Conservation (phyloP, 2,113 vertebrate species). For the Eptesicus fuscus region DNA sequence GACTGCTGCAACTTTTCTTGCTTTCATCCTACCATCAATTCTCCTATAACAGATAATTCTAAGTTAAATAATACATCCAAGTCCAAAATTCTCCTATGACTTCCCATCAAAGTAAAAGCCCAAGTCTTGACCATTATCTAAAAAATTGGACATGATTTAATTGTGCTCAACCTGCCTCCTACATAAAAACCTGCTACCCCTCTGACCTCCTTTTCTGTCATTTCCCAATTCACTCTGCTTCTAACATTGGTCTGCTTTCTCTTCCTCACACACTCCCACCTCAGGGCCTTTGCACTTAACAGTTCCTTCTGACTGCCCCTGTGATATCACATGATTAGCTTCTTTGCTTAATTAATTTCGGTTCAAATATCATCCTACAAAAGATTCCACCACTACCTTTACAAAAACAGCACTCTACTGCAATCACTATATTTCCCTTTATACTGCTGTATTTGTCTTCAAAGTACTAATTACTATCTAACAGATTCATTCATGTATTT, state of each 20-base stretch:
- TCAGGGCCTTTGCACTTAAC: not conserved
- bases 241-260: not conserved
- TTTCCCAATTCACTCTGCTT: not conserved
- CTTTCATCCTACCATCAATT: not conserved
- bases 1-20: not conserved
- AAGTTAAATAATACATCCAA: not conserved
- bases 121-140: not conserved
- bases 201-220: not conserved
- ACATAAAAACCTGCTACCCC: not conserved
- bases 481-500: conserved; percentile 5
- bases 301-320: not conserved
- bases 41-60: not conserved
- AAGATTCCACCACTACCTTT: not conserved
- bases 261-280: not conserved
- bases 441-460: not conserved
- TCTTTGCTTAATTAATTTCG: conserved; percentile 19
- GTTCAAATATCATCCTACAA: conserved; percentile 2
- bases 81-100: not conserved
- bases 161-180: not conserved
- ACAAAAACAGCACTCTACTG: not conserved
- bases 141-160: not conserved
- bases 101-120: not conserved
- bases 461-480: conserved; percentile 1
- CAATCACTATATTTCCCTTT: not conserved
- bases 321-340: not conserved